Evolutionary conservation across 2,113 vertebrate genomes (phyloP), one percentile per base, ranked within the genome.

Genomic region (Cheirogaleus medius): DNA sequence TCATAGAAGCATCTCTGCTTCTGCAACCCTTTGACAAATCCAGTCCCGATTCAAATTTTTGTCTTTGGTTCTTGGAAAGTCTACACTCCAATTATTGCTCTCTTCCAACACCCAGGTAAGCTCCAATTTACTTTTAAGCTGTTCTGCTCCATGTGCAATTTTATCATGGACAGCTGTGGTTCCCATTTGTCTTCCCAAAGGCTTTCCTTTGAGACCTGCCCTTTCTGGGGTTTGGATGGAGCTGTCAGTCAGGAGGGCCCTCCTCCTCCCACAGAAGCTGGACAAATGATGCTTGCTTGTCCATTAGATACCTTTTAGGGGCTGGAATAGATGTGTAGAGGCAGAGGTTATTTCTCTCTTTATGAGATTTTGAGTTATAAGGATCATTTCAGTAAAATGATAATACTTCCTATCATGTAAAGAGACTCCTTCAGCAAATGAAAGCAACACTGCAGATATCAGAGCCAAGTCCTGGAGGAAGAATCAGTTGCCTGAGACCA

Each of bases 61-160:
- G 25, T 39, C 21, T 84, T 54, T 42, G 44, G 1, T 58, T 81
- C 44, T 47, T 27, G 0, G 12, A 63, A 64, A 63, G 0, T 18
- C 56, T 20, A 17, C 10, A 23, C 25, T 21, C 8, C 11, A 11
- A 6, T 1, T n/a, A 73, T 76, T 56, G 34, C 0, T 3, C 21
- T 74, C 13, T 42, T 93, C 34, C 54, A 58, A 27, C 1, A 18
- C 17, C 44, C 9, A 44, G 39, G 47, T n/a, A 54, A 86, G 17
- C 44, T 81, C 54, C 14, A n/a, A 13, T 39, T 42, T 60, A 21
- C 27, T 78, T 73, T 56, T 34, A 29, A 52, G 49, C 27, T 63
- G n/a, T 37, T 77, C 68, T 23, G 66, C 14, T 42, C 37, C 10
- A 37, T 12, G 18, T 44, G 37, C 39, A 63, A 29, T 20, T 12